Conservation (phyloP, 2,797 vertebrate genomes). For the Rhinatrema bivittatum region DNA sequence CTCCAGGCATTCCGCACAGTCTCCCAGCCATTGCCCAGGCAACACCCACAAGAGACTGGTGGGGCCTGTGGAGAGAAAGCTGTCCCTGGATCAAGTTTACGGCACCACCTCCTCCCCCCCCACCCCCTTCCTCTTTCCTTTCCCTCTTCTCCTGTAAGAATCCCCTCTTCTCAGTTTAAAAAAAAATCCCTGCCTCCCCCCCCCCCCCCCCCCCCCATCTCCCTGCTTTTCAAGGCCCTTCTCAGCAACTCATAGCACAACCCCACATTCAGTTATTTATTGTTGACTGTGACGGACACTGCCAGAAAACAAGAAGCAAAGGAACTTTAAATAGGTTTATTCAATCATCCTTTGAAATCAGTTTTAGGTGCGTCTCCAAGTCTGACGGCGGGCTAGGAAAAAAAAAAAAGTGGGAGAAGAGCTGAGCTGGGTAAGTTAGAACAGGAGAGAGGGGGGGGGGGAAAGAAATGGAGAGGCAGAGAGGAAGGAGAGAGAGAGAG, state of each 20-base stretch:
- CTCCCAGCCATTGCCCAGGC: constrained; percentile 60
- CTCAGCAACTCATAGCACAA: not conserved
- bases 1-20: constrained; percentile 61
- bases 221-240: no score
- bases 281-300: constrained; percentile 4
- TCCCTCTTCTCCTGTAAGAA: not conserved
- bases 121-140: not conserved
- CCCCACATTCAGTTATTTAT: constrained; percentile 13
- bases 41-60: constrained; percentile 55
- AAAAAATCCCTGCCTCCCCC: no score
- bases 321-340: constrained; percentile 20
- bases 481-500: no score
- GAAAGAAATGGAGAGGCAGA: no score
- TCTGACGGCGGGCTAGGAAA: constrained; percentile 18
- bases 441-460: no score
- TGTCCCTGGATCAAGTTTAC: constrained; percentile 41
- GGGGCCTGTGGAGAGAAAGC: constrained; percentile 33
- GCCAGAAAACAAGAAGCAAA: no score
- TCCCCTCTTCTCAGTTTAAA: not conserved
- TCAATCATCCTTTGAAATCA: constrained; percentile 21
- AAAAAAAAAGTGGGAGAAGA: constrained; percentile 11
- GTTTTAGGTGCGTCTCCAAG: constrained; percentile 9
- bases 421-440: no score
- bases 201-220: not conserved
- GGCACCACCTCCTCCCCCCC: constrained; percentile 11